Percentiles rank a stretch among this genome's conserved stretches.
Evolutionary conservation across 2,113 vertebrate species (phyloP).

Genomic region (Antennarius striatus): DNA sequence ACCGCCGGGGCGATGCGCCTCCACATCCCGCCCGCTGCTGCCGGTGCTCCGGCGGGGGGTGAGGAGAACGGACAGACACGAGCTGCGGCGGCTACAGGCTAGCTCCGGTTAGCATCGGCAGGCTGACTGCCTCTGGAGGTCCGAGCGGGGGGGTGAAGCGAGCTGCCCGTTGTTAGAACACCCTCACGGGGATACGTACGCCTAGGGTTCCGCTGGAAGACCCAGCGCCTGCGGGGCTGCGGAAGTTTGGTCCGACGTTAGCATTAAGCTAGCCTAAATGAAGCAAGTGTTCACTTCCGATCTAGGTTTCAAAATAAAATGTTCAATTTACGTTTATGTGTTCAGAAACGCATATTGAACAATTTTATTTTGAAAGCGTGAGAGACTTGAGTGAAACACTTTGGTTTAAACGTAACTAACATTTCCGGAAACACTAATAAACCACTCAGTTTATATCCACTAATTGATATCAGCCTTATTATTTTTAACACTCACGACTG

Average conservation of each 20-base stretch:
- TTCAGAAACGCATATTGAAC: too few species aligned
- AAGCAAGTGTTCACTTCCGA: background rate
- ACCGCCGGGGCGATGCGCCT: slow-evolving; percentile 39
- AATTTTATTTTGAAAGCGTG: too few species aligned
- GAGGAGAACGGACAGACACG: too few species aligned
- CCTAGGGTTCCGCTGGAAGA: background rate
- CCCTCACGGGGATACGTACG: background rate
- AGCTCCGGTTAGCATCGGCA: slow-evolving; percentile 37
- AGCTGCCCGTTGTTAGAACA: background rate
- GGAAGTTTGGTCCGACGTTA: slow-evolving; percentile 12
- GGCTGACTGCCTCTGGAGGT: slow-evolving; percentile 18
- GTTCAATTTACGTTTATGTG: background rate
- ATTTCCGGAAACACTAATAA: too few species aligned
- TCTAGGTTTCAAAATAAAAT: slow-evolving; percentile 4
- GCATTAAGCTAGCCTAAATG: background rate
- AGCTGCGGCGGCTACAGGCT: slow-evolving; percentile 17
- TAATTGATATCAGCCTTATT: too few species aligned
- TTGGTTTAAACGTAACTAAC: too few species aligned
- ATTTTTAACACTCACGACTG: too few species aligned
- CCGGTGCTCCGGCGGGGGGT: background rate
- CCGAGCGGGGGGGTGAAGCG: background rate
- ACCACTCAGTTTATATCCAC: too few species aligned
- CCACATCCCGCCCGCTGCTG: slow-evolving; percentile 60
- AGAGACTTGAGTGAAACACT: too few species aligned
- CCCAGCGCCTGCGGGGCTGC: background rate